Percentiles rank a stretch among this genome's conserved stretches.
Conservation (phyloP, 2,113 vertebrate genomes). For the Indri indri region DNA sequence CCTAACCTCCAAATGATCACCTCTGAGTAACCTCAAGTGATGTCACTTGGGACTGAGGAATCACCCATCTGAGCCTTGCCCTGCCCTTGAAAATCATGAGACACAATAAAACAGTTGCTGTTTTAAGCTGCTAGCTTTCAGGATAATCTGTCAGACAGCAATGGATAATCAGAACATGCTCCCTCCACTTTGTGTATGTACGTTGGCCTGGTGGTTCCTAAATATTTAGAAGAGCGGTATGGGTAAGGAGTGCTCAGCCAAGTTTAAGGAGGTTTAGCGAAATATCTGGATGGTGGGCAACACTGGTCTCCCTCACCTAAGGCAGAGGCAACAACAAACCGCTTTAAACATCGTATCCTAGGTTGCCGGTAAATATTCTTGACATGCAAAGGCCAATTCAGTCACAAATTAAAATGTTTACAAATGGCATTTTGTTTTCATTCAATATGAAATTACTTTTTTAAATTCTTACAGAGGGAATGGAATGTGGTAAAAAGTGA, state of each 20-base stretch:
- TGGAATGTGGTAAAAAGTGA: constrained; percentile 20
- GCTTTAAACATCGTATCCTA: not conserved
- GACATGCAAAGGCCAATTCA: not conserved
- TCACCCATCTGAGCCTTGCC: not conserved
- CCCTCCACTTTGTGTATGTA: not conserved
- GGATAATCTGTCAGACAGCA: not conserved
- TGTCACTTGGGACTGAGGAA: not conserved
- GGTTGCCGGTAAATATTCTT: not conserved
- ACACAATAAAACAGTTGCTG: not conserved
- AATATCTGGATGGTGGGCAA: not conserved
- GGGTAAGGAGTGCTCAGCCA: not conserved
- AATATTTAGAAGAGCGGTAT: not conserved
- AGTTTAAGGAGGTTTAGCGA: not conserved
- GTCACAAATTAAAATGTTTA: not conserved
- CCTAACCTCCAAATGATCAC: not conserved
- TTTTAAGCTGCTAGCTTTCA: not conserved
- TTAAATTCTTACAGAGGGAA: not conserved
- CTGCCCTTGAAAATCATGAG: not conserved
- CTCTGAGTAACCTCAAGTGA: not conserved
- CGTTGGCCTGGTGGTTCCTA: not conserved
- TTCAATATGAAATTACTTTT: constrained; percentile 35
- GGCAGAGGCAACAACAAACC: not conserved
- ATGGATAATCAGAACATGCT: not conserved
- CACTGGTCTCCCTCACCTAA: not conserved
- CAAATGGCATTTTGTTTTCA: constrained; percentile 2